Base-by-base conservation (phyloP, 2,113 vertebrate species). In the Bettongia penicillata region DNA sequence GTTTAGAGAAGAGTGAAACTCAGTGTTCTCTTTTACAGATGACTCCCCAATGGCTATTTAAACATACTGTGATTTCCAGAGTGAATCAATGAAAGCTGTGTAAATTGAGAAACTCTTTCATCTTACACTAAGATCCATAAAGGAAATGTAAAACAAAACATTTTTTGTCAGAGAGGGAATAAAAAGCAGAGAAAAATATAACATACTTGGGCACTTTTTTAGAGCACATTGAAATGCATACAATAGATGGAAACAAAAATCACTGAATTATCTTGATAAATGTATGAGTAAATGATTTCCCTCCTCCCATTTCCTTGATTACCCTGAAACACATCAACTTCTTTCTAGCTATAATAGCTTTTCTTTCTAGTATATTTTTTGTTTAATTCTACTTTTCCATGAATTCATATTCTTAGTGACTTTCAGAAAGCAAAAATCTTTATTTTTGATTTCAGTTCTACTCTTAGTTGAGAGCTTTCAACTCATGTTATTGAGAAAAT, bases 1-100 rank as follows among this genome's bases (percentile, higher is more conserved):
- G 53, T 93, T 92, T 90, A 95, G 52, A 92, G 89, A 89, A 97
- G 93, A 95, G 77, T 93, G 57, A 77, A 97, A 95, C 50, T 95
- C 93, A 95, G 25, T 53, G 91, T 52, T 90, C 57, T 95, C 31
- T 49, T 24, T 77, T 48, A 51, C 11, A 93, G 25, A 94, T 51
- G 57, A 90, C 50, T 97, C 93, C 93, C 57, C 11, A 77, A 23
- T 14, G n/a, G 48, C 90, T 94, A 50, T 91, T 92, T 95, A 93
- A 96, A 89, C 93, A 55, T 37, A 55, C 25, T 77, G 61, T 89
- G 92, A 95, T 90, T 91, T 23, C 37, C 26, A 95, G 48, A 53
- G 68, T 51, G 49, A 9, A 95, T 53, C 94, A 93, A n/a, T 37
- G 89, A 68, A 93, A 94, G 90, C 61, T 91, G 94, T 51, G 53